These are phyloP conservation scores for Apamea anceps DNA, from an alignment of 2,888 invertebrate species.

Conservation along the genomic window DNA sequence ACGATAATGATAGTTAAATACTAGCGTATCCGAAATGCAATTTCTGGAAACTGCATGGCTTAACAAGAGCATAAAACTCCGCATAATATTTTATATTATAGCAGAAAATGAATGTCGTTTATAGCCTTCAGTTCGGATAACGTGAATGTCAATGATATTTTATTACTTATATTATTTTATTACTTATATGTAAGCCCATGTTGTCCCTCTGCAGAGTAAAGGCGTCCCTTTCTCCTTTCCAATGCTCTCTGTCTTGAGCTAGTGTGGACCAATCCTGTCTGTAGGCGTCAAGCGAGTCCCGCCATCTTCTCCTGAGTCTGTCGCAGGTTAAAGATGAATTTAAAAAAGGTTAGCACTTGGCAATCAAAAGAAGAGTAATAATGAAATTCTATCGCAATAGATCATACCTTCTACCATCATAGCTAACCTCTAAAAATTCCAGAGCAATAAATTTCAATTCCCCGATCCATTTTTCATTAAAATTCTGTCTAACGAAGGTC, in stretches of 20 bases:
- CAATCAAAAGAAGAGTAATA: neutral
- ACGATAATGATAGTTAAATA: neutral
- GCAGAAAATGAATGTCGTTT: neutral
- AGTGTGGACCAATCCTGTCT: no score
- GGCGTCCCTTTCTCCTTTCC: neutral
- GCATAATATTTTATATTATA: neutral
- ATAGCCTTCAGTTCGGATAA: no score
- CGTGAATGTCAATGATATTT: neutral
- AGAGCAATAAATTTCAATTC: conserved; percentile 37
- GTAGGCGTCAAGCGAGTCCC: neutral
- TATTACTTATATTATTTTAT: no score
- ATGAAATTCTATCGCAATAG: neutral
- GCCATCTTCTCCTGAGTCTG: neutral
- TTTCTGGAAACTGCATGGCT: neutral
- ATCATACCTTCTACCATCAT: neutral
- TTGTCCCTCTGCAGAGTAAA: neutral
- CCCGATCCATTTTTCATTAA: conserved; percentile 45
- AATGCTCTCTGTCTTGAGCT: neutral
- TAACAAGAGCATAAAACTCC: neutral
- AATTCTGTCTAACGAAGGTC: conserved; percentile 30
- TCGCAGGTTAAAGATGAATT: neutral
- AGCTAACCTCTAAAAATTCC: neutral
- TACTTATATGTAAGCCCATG: no score
- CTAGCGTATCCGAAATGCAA: neutral
- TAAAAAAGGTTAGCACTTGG: neutral